Base-by-base conservation (phyloP, 2,113 vertebrate species). In the Ameiurus melas region DNA sequence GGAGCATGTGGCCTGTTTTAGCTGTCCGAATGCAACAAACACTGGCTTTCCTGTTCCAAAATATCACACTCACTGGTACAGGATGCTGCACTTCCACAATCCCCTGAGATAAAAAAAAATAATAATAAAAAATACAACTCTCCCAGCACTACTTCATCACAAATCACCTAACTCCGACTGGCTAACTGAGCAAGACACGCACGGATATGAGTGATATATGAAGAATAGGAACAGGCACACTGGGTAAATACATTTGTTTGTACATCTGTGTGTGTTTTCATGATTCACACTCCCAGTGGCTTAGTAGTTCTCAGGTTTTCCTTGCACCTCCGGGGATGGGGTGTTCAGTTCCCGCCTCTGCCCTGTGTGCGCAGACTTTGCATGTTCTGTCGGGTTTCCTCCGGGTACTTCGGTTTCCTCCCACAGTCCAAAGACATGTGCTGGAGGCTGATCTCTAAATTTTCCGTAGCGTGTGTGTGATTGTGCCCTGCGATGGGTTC, bases 11-110 rank as follows among this genome's bases (percentile, higher is more conserved):
- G 86, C 71, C 84, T 75, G 60, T 85, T 91, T 89, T 90, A 84
- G 87, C 80, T 70, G 43, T 88, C 87, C 36, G 73, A 22, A 83
- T 89, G 80, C 62, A 89, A 55, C 84, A 92, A 91, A 90, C 78
- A 87, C 86, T 88, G 68, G 43, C 82, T 88, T 92, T 92, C 90
- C 90, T 92, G 88, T 91, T 86, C 82, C 81, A 84, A 43, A 84
- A 43, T 51, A 30, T 66, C 78, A 86, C 51, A 87, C 51, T 86
- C 53, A 58, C 84, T 83, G 80, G 86, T 86, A 89, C 81, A 85
- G 75, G 79, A 81, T 83, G 75, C 90, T 82, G 36, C 75, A 33
- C 51, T 87, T 90, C 51, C 66, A 75, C 83, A 90, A 83, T 84
- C 78, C 17, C 22, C 39, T 82, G 19, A 70, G 66, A 80, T 55